Conservation (phyloP, 2,797 vertebrate species). For the Notoglanidium macrostoma region DNA sequence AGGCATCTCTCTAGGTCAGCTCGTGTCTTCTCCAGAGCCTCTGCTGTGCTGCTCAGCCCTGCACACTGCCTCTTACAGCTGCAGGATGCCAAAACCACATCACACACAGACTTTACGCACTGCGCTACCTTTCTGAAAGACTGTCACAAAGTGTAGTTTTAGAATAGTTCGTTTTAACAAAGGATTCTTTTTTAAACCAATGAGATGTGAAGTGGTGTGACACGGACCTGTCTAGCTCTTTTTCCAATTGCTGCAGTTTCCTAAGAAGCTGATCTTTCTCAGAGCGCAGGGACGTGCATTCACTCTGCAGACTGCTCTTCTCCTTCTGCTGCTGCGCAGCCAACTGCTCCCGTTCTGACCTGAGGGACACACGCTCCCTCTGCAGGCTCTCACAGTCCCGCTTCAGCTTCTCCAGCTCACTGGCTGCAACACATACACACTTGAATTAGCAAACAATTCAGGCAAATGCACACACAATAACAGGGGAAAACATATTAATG, state of each 20-base stretch:
- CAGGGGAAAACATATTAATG: neutral
- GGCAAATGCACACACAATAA: neutral
- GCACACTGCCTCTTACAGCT: constrained; percentile 88
- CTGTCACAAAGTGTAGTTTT: neutral
- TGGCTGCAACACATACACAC: constrained; percentile 63
- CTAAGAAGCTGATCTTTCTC: constrained; percentile 79
- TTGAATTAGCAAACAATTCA: neutral
- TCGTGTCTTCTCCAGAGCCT: constrained; percentile 83
- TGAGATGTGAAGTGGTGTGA: too few species aligned
- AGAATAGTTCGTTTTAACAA: neutral
- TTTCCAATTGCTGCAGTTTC: constrained; percentile 86
- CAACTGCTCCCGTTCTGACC: constrained; percentile 78
- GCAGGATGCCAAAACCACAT: constrained; percentile 31
- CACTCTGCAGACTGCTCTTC: constrained; percentile 81
- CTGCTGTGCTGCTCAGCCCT: constrained; percentile 83
- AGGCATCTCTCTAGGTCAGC: constrained; percentile 87
- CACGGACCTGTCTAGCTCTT: constrained; percentile 86
- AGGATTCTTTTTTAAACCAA: neutral
- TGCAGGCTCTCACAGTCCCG: constrained; percentile 77
- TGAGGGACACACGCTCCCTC: constrained; percentile 73
- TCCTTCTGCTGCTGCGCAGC: constrained; percentile 86
- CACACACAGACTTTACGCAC: neutral
- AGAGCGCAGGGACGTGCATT: constrained; percentile 74
- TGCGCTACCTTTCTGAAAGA: neutral
- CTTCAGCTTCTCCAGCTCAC: constrained; percentile 89